A percentile compares a stretch with the other conserved stretches of the same genome.
Evolutionary conservation across 2,888 invertebrate species (phyloP).

Genomic region (Xestoiulus laeticollis): DNA sequence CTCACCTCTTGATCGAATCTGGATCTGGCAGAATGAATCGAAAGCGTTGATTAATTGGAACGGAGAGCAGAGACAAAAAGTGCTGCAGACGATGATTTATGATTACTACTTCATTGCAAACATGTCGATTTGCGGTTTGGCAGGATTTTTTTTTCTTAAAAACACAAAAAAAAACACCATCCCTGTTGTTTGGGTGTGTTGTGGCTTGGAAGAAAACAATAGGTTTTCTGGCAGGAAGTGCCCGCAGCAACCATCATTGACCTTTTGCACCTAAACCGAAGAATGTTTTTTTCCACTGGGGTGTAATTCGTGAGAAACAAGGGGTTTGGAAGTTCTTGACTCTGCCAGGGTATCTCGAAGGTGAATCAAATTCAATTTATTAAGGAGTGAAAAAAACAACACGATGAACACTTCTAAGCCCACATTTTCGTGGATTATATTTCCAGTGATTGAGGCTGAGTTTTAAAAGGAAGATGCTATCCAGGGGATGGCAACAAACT

Average conservation of each 20-base stretch:
- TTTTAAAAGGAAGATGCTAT: constrained; percentile 1
- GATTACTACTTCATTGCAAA: background rate
- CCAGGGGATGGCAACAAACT: background rate
- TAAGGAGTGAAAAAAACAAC: background rate
- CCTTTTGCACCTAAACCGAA: constrained; percentile 16
- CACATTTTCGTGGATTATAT: background rate
- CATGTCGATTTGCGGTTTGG: background rate
- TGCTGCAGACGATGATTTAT: background rate
- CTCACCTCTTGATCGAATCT: too few species aligned
- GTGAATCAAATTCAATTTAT: constrained; percentile 37
- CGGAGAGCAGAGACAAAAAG: background rate
- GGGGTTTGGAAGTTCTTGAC: background rate
- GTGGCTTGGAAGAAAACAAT: constrained; percentile 28
- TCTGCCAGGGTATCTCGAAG: constrained; percentile 5
- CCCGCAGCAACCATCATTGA: background rate
- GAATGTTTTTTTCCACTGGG: background rate
- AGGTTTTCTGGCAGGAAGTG: background rate
- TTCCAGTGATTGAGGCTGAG: background rate
- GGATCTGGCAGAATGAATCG: too few species aligned
- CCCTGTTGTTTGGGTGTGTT: background rate
- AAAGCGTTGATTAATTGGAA: background rate
- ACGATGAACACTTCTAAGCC: background rate
- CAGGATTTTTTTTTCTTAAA: background rate
- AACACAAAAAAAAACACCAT: background rate
- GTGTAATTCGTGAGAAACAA: constrained; percentile 22